Evolutionary conservation across 2,797 vertebrate species (phyloP), one percentile per base, ranked within the genome.

Genomic region (Protonibea diacanthus): DNA sequence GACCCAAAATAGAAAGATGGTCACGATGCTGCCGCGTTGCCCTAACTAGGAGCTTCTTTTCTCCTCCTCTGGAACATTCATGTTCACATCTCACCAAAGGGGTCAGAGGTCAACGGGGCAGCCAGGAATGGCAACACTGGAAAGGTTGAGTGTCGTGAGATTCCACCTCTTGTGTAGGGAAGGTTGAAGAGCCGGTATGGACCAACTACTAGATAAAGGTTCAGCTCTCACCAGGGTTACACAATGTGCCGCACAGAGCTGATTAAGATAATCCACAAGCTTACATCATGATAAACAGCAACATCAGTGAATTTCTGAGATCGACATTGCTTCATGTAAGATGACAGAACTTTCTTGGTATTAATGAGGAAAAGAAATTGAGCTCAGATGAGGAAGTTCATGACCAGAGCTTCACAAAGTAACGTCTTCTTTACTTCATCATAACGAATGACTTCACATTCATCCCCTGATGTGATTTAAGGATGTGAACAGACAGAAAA

Each of bases 71-170:
- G 18, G 27, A 21, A 38, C 63, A 62, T 58, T 63, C 57, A 63
- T 14, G 44, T 33, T 61, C 52, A 57, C 45, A 13, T 56, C 45
- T 67, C 59, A 77, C 53, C 48, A 61, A 0, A 33, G 18, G 12
- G 80, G 76, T 82, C 76, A 70, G 51, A 86, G 84, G 86, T 85
- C 80, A 77, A 48, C 4, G 1, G 33, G 49, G 63, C 55, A 53
- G 71, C 40, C 66, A 67, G 23, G 23, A 80, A 59, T 17, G 62
- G 66, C 6, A 3, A 18, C 18, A 0, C 21, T 63, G 38, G 3
- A 48, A 21, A 47, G 47, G 56, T 6, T 44, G 33, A 74, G 68
- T 57, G 52, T 20, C 18, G 40, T 55, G 62, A 66, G 73, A 83
- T 60, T 66, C 27, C 7, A 23, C 48, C 53, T 23, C 57, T 47